Evolutionary conservation across 2,797 vertebrate genomes (phyloP), one percentile per base, ranked within the genome.

Genomic region (Sebastes oblongus): DNA sequence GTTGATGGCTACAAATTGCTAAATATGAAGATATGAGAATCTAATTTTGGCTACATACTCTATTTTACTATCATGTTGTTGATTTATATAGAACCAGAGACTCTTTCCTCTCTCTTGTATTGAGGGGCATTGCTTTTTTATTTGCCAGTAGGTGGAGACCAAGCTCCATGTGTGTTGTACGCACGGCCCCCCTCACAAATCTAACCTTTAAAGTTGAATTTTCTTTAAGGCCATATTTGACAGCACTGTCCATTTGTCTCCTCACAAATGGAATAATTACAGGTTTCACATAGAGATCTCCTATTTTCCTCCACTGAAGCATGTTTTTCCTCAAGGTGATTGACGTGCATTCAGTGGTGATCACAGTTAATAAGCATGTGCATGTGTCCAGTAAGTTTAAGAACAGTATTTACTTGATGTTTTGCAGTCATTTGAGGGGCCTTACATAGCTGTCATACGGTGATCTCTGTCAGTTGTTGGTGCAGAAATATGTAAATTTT

Each of bases 131-230:
- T 69, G 56, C 78, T 85, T 87, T 88, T 78, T 74, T 75, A 75
- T 89, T 92, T 82, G 86, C 95, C 95, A 95, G 94, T 95, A 96
- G 96, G 93, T 95, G 96, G 95, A 95, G 95, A 94, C 93, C 90
- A 92, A 94, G 94, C 87, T 95, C 95, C 89, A 93, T 83, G 83
- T 77, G 82, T 89, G 50, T 78, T 73, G 30, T 71, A 78, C 59
- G 61, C 76, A 80, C 66, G 66, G 58, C 34, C 52, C 56, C 78
- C 75, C 77, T 72, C 75, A 74, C 84, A 89, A 87, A 88, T 90
- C 70, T 86, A 91, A 86, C 81, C 87, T 93, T 93, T 89, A 86
- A 85, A 88, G 87, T 86, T 71, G 66, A 71, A 72, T 83, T 86
- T 84, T 84, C 69, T 91, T 85, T 88, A 82, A 83, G 70, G 82